phyloP scores from a whole-genome alignment of 2,888 invertebrate species.

The Acleris sparsana region DNA sequence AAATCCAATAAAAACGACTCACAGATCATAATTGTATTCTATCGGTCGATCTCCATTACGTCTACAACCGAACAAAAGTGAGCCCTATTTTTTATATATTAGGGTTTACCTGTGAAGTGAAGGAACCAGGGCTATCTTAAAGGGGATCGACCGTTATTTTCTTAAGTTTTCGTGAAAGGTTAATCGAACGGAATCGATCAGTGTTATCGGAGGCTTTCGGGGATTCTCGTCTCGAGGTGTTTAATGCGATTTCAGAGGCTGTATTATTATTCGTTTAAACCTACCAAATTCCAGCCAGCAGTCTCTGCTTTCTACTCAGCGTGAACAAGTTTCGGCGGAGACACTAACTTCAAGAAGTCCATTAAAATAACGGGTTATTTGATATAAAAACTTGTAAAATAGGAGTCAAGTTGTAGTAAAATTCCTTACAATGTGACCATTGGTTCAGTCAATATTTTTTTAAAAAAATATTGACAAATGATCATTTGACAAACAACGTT shows the following conservation, averaged over 20 bases:
- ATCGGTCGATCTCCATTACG: slow-evolving; percentile 10
- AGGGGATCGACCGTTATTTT: slow-evolving; percentile 7
- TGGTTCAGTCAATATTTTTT: no score
- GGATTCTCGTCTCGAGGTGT: background rate
- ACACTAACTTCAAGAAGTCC: no score
- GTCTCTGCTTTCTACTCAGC: no score
- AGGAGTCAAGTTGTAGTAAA: no score
- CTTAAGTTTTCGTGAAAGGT: slow-evolving; percentile 11
- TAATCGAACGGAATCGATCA: slow-evolving; percentile 8
- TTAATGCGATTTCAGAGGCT: background rate
- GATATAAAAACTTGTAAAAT: no score
- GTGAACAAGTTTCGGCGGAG: no score
- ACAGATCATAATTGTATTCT: slow-evolving; percentile 31
- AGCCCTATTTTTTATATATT: background rate
- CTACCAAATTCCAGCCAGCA: no score
- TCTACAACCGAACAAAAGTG: background rate
- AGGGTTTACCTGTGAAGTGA: background rate
- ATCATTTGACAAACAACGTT: no score
- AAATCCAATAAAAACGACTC: slow-evolving; percentile 36
- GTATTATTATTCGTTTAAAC: no score
- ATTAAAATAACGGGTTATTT: no score
- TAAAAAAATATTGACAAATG: no score
- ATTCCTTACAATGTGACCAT: no score
- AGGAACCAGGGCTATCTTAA: background rate
- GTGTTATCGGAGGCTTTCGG: slow-evolving; percentile 1